Evolutionary conservation across 2,888 invertebrate genomes (phyloP).

Genomic region (Coecobrya sp.): DNA sequence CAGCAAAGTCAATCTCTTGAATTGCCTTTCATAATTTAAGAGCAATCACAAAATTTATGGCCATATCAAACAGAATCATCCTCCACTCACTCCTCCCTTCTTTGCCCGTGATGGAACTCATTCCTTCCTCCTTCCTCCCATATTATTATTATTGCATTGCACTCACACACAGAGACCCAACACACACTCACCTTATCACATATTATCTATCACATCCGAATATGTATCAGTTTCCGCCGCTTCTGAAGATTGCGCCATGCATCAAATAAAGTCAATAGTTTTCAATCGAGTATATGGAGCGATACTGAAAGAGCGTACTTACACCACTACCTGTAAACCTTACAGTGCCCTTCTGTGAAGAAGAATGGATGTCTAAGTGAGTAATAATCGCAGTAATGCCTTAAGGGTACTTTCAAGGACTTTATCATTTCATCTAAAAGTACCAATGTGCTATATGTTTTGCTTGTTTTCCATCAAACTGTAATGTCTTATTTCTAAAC

Average conservation of each 20-base stretch:
- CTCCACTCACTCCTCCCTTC: constrained; percentile 52
- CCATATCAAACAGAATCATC: constrained; percentile 83
- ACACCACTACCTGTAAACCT: neutral
- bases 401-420: constrained; percentile 47
- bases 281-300: constrained; percentile 23
- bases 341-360: neutral
- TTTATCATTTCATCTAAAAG: constrained; percentile 38
- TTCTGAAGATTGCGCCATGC: constrained; percentile 70
- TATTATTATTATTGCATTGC: constrained; percentile 69
- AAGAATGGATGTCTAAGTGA: constrained; percentile 8
- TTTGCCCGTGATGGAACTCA: constrained; percentile 47
- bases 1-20: constrained; percentile 85
- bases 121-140: constrained; percentile 45
- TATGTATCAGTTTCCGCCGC: constrained; percentile 65
- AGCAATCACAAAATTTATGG: constrained; percentile 86
- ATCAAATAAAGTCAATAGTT: constrained; percentile 61
- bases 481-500: constrained; percentile 49
- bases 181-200: constrained; percentile 50
- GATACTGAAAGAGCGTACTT: neutral
- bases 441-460: constrained; percentile 11
- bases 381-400: constrained; percentile 68
- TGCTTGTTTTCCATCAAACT: constrained; percentile 53
- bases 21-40: constrained; percentile 86
- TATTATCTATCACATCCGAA: constrained; percentile 75
- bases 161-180: neutral